Conservation (phyloP, 2,113 vertebrate species). For the Ailuropoda melanoleuca region DNA sequence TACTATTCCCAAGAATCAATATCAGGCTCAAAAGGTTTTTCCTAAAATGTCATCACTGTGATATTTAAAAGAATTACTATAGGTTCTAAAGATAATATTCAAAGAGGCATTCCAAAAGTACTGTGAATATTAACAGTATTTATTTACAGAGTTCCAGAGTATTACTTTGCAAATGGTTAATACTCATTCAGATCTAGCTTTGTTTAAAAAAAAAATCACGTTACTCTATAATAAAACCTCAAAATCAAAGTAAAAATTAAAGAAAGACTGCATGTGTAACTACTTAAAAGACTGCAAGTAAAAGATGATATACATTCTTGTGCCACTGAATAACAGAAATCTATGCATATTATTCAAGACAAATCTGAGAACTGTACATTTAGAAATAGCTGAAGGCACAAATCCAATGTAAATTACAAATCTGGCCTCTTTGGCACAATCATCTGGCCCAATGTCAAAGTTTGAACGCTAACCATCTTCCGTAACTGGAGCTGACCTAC, state of each 20-base stretch:
- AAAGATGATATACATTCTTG: neutral
- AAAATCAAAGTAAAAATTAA: conserved; percentile 27
- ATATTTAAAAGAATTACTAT: neutral
- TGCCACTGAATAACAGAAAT: neutral
- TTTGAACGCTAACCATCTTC: neutral
- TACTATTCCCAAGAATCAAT: neutral
- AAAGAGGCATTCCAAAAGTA: neutral
- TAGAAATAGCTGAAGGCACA: conserved; percentile 23
- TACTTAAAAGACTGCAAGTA: neutral
- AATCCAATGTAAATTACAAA: neutral
- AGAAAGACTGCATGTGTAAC: neutral
- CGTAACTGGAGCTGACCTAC: neutral
- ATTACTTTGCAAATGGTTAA: neutral
- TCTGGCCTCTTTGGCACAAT: neutral
- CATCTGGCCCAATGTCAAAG: neutral
- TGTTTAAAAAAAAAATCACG: neutral
- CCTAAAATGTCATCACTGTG: neutral
- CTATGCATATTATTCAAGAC: neutral
- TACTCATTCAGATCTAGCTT: neutral
- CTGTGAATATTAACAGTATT: neutral
- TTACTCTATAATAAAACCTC: neutral
- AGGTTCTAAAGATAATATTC: neutral
- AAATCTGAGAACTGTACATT: neutral
- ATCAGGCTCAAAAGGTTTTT: neutral
- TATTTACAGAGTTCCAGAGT: neutral